phyloP scores from a whole-genome alignment of 2,888 invertebrate species.

The Apamea crenata region DNA sequence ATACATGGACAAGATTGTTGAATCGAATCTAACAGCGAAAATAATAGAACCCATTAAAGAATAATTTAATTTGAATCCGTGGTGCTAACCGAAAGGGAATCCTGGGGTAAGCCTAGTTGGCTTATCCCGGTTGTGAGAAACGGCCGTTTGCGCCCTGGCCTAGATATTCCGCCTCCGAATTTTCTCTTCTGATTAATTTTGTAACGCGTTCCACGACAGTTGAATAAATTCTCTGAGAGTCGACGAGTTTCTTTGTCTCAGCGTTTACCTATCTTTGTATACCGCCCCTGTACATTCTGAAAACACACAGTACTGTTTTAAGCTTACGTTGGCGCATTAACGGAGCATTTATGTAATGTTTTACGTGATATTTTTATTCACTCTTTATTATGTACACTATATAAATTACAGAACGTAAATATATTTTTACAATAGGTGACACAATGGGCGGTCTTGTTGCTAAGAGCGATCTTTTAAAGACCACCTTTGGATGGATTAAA shows the following conservation, averaged over 20 bases:
- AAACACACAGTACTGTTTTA: not conserved
- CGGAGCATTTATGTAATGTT: too few species aligned
- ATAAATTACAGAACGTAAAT: too few species aligned
- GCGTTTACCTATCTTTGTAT: not conserved
- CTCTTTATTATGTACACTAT: too few species aligned
- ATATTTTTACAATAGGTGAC: too few species aligned
- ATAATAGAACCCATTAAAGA: constrained; percentile 2
- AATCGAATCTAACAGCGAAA: constrained; percentile 2
- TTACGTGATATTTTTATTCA: too few species aligned
- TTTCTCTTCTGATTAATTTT: constrained; percentile 24
- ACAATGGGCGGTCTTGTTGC: too few species aligned
- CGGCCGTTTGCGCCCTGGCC: not conserved
- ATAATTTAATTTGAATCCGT: not conserved
- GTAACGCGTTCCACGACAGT: not conserved
- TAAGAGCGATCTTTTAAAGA: too few species aligned
- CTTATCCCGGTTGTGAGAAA: not conserved
- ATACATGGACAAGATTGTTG: not conserved
- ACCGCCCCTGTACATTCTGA: not conserved
- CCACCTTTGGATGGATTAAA: too few species aligned
- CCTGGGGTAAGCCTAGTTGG: not conserved
- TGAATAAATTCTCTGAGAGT: not conserved
- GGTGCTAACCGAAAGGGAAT: not conserved
- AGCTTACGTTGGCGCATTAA: not conserved
- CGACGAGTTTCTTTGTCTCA: not conserved
- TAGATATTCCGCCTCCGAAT: not conserved